Percentiles rank a stretch among this genome's conserved stretches.
Conservation (phyloP, 2,113 vertebrate genomes). For the Neogale vison region DNA sequence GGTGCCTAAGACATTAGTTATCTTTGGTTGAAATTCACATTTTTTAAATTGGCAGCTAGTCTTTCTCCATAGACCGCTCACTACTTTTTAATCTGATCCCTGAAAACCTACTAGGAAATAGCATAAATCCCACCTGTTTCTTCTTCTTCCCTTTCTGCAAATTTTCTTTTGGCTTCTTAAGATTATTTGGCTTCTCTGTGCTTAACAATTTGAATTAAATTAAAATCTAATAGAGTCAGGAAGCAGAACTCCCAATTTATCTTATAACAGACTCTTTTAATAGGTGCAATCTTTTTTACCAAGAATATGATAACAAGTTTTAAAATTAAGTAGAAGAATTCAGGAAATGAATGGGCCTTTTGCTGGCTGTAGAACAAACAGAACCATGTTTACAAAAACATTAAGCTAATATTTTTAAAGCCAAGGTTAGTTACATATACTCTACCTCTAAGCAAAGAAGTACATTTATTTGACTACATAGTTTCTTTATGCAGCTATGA, state of each 20-base stretch:
- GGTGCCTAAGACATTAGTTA: neutral
- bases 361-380: neutral
- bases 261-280: constrained; percentile 47
- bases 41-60: neutral
- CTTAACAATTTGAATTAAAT: constrained; percentile 56
- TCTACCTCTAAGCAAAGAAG: neutral
- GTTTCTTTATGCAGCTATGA: constrained; percentile 6
- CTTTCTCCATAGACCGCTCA: neutral
- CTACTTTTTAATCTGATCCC: constrained; percentile 20
- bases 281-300: neutral
- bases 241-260: constrained; percentile 21
- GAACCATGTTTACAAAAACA: constrained; percentile 39
- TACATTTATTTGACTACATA: neutral
- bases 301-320: constrained; percentile 13
- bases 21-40: neutral
- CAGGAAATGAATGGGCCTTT: neutral
- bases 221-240: constrained; percentile 48
- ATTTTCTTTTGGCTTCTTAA: constrained; percentile 56
- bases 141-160: constrained; percentile 35
- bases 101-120: neutral
- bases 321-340: constrained; percentile 43
- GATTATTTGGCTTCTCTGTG: constrained; percentile 30
- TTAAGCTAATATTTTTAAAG: constrained; percentile 12
- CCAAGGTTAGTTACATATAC: neutral
- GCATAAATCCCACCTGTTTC: constrained; percentile 35